Percentiles rank a stretch among this genome's conserved stretches.
Conservation (phyloP, 1,140 invertebrate genomes). For the Tetramorium alpestre region DNA sequence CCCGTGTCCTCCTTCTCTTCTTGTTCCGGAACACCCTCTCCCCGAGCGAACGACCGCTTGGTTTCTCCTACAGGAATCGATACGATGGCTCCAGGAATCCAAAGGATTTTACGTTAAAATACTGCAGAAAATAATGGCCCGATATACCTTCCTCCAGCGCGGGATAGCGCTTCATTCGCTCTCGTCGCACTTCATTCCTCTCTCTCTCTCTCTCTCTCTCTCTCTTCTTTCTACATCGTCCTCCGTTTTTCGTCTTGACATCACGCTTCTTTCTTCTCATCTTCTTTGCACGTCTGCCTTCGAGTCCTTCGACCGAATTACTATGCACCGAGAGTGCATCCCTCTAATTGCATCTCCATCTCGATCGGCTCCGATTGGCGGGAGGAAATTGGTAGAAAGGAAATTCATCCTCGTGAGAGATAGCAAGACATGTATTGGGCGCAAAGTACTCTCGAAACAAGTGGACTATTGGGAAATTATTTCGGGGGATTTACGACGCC, state of each 20-base stretch:
- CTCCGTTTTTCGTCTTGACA: slow-evolving; percentile 25
- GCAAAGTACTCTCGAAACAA: slow-evolving; percentile 57
- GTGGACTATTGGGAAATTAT: slow-evolving; percentile 48
- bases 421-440: slow-evolving; percentile 47
- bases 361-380: slow-evolving; percentile 57
- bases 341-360: slow-evolving; percentile 73
- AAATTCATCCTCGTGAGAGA: slow-evolving; percentile 67
- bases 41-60: slow-evolving; percentile 72
- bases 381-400: slow-evolving; percentile 69
- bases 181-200: slow-evolving; percentile 34
- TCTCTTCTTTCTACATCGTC: slow-evolving; percentile 21
- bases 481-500: slow-evolving; percentile 56
- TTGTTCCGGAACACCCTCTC: slow-evolving; percentile 47
- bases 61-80: slow-evolving; percentile 79
- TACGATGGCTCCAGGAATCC: slow-evolving; percentile 82
- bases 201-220: neutral
- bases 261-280: slow-evolving; percentile 25
- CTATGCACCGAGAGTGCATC: slow-evolving; percentile 73
- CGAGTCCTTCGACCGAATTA: slow-evolving; percentile 68
- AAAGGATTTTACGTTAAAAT: slow-evolving; percentile 83
- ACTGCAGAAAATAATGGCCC: slow-evolving; percentile 80
- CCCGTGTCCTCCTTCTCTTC: neutral
- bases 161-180: slow-evolving; percentile 59
- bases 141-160: slow-evolving; percentile 68
- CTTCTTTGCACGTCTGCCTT: slow-evolving; percentile 28